Evolutionary conservation across 2,113 vertebrate species (phyloP).

Genomic region (Pangasianodon hypophthalmus): DNA sequence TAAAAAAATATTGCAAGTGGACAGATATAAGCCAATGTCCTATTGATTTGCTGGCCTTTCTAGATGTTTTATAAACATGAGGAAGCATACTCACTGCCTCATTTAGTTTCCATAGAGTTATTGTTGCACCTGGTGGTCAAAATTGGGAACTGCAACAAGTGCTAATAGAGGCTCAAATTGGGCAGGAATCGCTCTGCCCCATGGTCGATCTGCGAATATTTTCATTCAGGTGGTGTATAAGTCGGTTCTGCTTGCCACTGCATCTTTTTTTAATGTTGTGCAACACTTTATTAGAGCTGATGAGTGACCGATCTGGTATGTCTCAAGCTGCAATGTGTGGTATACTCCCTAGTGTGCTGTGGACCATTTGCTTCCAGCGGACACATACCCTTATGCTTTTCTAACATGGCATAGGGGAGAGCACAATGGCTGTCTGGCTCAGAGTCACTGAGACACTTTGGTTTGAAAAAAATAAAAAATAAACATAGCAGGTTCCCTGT

Average conservation of each 20-base stretch:
- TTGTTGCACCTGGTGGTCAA: neutral
- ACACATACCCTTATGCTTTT: neutral
- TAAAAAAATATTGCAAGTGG: neutral
- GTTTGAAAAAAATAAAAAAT: neutral
- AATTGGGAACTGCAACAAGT: neutral
- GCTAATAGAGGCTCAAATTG: neutral
- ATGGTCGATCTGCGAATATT: neutral
- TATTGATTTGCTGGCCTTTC: too few species aligned
- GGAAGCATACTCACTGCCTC: neutral
- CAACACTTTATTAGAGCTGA: neutral
- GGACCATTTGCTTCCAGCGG: too few species aligned
- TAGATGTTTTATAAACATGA: too few species aligned
- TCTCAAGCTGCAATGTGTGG: neutral
- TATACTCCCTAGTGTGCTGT: neutral
- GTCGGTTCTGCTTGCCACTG: neutral
- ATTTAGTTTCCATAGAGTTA: neutral
- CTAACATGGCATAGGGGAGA: neutral
- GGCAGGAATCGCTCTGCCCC: neutral
- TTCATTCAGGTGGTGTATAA: neutral
- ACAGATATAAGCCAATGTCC: neutral
- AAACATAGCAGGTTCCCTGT: neutral
- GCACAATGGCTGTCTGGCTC: neutral
- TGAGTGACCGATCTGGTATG: neutral
- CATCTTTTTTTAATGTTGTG: neutral
- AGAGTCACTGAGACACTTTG: neutral